Base-by-base conservation (phyloP, 2,113 vertebrate genomes). In the Neogale vison region DNA sequence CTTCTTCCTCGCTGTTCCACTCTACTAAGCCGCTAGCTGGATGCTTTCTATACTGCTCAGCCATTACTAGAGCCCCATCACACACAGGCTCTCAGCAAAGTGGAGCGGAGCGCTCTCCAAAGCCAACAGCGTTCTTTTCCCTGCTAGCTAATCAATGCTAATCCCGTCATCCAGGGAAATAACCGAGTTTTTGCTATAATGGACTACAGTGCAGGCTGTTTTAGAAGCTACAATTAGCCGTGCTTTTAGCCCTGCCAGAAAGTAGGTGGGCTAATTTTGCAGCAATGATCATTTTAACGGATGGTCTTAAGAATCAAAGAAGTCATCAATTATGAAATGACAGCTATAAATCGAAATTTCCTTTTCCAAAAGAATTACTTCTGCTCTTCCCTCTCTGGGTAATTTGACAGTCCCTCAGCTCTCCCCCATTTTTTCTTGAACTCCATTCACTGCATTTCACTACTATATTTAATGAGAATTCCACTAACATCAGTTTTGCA, bases 321-420 rank as follows among this genome's bases (percentile, higher is more conserved):
- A 93, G n/a, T 42, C 21, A 95, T 90, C 80, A 77, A 67, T 61
- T 82, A 93, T 80, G 21, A 96, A 93, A 65, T 76, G 76, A 42
- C 69, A 74, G 31, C 55, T 36, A 31, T 55, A 85, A 61, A 67
- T 23, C 18, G 36, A 39, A 69, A 47, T 85, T 91, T 55, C 50
- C 93, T 89, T 77, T 93, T 55, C 57, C 90, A 89, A 92, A 76
- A 63, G 26, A 97, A 97, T 81, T 31, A 80, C 47, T 45, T 80
- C 34, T 20, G n/a, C 17, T 74, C 13, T 6, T 81, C 76, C 94
- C 94, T 92, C 34, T 59, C 59, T 69, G 74, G 74, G 13, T 61
- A 86, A 93, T 50, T 34, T 23, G 71, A 93, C 3, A 79, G 65
- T 61, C 50, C n/a, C 71, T 81, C 0, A 0, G 15, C 39, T 55